Percentiles rank a stretch among this genome's conserved stretches.
Conservation (phyloP, 1,140 invertebrate species). For the Drosophila oshimai region DNA sequence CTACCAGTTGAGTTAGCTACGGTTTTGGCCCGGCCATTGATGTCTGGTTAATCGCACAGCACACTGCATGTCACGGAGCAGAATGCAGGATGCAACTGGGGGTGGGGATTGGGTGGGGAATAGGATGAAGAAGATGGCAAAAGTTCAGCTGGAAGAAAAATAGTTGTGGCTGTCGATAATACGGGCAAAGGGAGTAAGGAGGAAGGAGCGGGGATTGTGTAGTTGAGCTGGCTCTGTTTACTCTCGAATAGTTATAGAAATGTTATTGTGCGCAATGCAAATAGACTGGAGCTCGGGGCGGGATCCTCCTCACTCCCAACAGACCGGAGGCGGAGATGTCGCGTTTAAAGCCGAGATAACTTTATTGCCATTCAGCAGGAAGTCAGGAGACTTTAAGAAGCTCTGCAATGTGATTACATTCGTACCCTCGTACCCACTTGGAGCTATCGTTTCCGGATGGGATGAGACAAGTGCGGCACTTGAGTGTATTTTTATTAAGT, state of each 20-base stretch:
- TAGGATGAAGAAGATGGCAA: background rate
- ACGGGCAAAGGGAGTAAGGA: constrained; percentile 8
- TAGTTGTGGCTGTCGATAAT: constrained; percentile 47
- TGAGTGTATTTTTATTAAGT: constrained; percentile 67
- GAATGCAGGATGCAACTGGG: background rate
- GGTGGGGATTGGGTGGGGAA: too few species aligned
- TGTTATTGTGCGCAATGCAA: constrained; percentile 44
- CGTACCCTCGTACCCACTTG: background rate
- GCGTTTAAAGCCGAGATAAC: background rate
- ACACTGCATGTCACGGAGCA: background rate
- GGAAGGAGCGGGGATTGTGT: background rate
- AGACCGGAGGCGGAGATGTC: background rate
- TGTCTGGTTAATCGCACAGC: constrained; percentile 47
- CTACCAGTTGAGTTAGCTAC: constrained; percentile 41
- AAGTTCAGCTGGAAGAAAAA: constrained; percentile 47
- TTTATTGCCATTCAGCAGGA: background rate
- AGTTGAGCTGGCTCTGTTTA: constrained; percentile 17
- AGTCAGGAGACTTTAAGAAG: background rate
- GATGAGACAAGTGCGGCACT: constrained; percentile 26
- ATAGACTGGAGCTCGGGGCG: constrained; percentile 7
- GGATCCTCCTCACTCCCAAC: background rate
- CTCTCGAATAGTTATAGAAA: constrained; percentile 49
- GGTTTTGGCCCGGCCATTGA: constrained; percentile 42
- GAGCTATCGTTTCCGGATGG: constrained; percentile 7
- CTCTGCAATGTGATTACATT: constrained; percentile 4